Evolutionary conservation across 2,113 vertebrate species (phyloP).

Genomic region (Polypterus bichir): DNA sequence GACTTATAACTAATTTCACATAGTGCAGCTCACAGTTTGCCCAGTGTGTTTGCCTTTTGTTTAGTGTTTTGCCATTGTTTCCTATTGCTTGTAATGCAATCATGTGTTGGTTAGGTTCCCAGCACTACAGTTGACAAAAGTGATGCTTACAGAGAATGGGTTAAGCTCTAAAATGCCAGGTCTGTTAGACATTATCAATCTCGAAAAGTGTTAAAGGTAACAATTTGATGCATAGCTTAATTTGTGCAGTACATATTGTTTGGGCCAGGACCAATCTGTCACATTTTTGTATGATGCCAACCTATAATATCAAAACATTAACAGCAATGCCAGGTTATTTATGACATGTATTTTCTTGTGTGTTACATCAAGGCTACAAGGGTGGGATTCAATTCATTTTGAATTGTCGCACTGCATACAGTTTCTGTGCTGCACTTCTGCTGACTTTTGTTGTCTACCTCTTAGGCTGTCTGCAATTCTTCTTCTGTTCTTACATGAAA

Average conservation of each 20-base stretch:
- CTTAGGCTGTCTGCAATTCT: background rate
- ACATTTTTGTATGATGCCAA: background rate
- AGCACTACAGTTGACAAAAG: too few relatives aligned
- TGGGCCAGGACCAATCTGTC: background rate
- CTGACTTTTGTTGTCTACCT: background rate
- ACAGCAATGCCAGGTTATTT: background rate
- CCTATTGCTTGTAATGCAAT: too few relatives aligned
- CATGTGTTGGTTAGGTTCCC: too few relatives aligned
- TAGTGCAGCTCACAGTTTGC: too few relatives aligned
- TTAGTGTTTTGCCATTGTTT: too few relatives aligned
- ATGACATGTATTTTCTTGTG: background rate
- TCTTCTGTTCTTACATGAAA: conserved; percentile 10
- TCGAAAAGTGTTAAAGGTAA: background rate
- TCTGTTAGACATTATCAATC: too few relatives aligned
- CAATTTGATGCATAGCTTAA: background rate
- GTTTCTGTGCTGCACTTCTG: background rate
- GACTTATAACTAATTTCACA: too few relatives aligned
- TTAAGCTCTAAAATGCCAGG: too few relatives aligned
- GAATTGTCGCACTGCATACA: background rate
- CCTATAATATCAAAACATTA: background rate
- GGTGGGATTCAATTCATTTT: background rate
- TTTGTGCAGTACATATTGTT: background rate
- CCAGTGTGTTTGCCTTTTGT: too few relatives aligned
- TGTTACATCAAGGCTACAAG: background rate
- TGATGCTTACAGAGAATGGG: too few relatives aligned